phyloP scores from a whole-genome alignment of 2,888 invertebrate species.

The Xanthostigma xanthostigma region DNA sequence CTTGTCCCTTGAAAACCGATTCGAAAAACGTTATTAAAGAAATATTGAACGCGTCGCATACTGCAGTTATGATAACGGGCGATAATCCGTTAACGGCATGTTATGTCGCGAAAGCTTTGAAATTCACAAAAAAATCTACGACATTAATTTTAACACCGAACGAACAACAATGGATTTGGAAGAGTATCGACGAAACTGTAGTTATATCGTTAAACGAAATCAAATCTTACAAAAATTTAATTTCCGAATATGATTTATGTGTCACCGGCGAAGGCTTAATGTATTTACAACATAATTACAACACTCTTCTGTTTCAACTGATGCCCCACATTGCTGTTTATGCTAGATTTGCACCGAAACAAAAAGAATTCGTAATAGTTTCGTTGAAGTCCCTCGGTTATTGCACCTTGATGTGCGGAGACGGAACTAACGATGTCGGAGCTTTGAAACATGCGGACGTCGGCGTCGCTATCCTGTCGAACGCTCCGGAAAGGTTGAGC shows the following conservation, averaged over 20 bases:
- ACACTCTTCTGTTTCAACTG: slow-evolving; percentile 48
- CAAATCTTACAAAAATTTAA: slow-evolving; percentile 34
- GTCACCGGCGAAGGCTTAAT: slow-evolving; percentile 84
- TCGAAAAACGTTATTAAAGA: slow-evolving; percentile 91
- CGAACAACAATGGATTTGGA: slow-evolving; percentile 54
- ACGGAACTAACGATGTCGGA: slow-evolving; percentile 99
- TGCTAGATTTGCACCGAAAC: slow-evolving; percentile 96
- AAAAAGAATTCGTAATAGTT: slow-evolving; percentile 91
- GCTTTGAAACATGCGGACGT: slow-evolving; percentile 96
- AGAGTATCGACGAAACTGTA: slow-evolving; percentile 52
- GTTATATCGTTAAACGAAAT: slow-evolving; percentile 33
- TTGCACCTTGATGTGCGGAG: slow-evolving; percentile 96
- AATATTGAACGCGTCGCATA: slow-evolving; percentile 85
- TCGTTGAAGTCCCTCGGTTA: slow-evolving; percentile 77
- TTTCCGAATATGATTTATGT: slow-evolving; percentile 74
- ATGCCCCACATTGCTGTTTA: slow-evolving; percentile 83
- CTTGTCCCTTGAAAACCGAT: slow-evolving; percentile 92
- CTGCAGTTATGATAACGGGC: slow-evolving; percentile 97
- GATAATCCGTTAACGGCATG: slow-evolving; percentile 98
- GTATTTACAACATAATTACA: slow-evolving; percentile 48
- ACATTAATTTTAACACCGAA: slow-evolving; percentile 45
- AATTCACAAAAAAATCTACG: slow-evolving; percentile 56
- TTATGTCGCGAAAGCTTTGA: slow-evolving; percentile 89
- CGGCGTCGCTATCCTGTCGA: slow-evolving; percentile 83
- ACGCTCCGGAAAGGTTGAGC: slow-evolving; percentile 48